These are phyloP conservation scores for Vandiemenella viatica DNA, from an alignment of 2,888 invertebrate species.

Conservation along the genomic window DNA sequence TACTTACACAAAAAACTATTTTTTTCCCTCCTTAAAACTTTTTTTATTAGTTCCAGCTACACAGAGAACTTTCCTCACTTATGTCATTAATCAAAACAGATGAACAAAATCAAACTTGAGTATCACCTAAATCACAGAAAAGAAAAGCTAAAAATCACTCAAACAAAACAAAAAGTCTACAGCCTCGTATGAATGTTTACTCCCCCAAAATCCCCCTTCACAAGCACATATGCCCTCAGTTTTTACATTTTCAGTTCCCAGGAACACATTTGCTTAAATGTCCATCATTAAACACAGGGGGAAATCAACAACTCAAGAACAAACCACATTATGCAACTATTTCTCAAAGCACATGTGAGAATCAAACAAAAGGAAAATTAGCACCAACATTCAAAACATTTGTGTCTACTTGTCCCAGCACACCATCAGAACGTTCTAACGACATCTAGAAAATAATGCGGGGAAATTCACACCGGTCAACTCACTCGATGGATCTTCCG, in stretches of 20 bases:
- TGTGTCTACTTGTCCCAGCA: background rate
- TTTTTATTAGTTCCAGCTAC: no score
- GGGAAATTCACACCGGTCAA: constrained; percentile 3
- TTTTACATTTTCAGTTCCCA: constrained; percentile 5
- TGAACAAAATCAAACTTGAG: no score
- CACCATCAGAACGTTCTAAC: constrained; percentile 1
- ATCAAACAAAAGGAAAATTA: constrained; percentile 7
- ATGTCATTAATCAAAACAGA: no score
- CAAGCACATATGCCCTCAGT: constrained; percentile 7
- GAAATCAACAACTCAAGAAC: constrained; percentile 2
- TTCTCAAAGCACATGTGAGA: no score
- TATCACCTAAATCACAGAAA: no score
- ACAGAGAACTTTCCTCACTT: no score
- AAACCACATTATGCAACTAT: no score
- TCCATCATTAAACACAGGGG: background rate
- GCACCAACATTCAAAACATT: constrained; percentile 10
- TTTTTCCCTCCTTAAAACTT: constrained; percentile 2
- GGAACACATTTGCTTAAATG: constrained; percentile 3
- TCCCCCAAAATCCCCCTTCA: constrained; percentile 1
- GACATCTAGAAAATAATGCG: background rate
- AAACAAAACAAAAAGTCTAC: constrained; percentile 2
- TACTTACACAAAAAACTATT: constrained; percentile 6
- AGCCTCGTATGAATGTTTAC: constrained; percentile 2
- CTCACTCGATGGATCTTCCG: background rate
- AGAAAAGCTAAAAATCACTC: background rate